Evolutionary conservation across 2,888 invertebrate genomes (phyloP).

Genomic region (Xylocampa areola): DNA sequence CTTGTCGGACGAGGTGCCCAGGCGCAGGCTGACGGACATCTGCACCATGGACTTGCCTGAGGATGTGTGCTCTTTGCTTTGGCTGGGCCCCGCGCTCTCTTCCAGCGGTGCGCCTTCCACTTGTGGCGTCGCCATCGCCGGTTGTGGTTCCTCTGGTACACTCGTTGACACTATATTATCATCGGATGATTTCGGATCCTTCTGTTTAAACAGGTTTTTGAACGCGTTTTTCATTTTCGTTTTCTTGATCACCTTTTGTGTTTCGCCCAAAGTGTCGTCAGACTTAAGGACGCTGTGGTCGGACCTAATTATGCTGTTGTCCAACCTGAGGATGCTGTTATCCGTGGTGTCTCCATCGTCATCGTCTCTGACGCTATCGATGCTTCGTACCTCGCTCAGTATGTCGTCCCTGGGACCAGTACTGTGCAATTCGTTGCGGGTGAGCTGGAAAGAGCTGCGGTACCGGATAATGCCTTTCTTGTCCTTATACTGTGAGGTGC

Average conservation of each 20-base stretch:
- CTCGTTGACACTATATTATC: neutral
- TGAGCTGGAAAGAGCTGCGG: slow-evolving; percentile 28
- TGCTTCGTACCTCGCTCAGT: neutral
- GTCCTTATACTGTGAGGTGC: slow-evolving; percentile 49
- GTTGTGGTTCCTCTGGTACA: neutral
- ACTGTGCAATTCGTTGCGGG: slow-evolving; percentile 9
- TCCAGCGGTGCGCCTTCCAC: neutral
- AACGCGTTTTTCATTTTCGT: slow-evolving; percentile 56
- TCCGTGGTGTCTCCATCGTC: slow-evolving; percentile 3
- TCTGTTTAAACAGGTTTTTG: slow-evolving; percentile 53
- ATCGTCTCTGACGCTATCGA: slow-evolving; percentile 8
- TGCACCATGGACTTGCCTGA: slow-evolving; percentile 59
- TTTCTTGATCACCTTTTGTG: slow-evolving; percentile 35
- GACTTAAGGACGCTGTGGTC: neutral
- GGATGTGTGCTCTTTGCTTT: neutral
- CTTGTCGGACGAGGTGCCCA: slow-evolving; percentile 51
- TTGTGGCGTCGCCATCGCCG: no score
- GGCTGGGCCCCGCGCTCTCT: neutral
- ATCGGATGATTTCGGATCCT: slow-evolving; percentile 27
- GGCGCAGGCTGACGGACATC: slow-evolving; percentile 66
- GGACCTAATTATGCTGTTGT: neutral
- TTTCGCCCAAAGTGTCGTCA: slow-evolving; percentile 6
- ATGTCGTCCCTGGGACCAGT: no score
- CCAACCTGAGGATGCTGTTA: neutral
- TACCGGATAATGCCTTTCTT: slow-evolving; percentile 65